Conservation (phyloP, 2,797 vertebrate species). For the Paratrypauchen microcephalus region DNA sequence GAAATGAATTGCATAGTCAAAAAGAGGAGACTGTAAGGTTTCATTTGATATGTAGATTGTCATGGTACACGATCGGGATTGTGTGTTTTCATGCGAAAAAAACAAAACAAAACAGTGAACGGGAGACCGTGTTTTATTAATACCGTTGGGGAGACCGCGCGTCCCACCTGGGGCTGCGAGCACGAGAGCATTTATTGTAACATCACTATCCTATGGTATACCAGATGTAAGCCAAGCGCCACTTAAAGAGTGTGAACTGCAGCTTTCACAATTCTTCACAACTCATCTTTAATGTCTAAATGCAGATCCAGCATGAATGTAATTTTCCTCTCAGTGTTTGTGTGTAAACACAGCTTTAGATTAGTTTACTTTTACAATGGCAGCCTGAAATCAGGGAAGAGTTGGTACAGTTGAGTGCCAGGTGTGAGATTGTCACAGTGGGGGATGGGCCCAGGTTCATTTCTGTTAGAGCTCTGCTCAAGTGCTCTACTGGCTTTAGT, state of each 20-base stretch:
- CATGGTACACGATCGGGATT: no score
- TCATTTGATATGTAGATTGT: no score
- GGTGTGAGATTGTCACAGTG: background rate
- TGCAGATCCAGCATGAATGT: background rate
- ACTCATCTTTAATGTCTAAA: background rate
- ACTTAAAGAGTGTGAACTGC: background rate
- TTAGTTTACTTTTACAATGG: background rate
- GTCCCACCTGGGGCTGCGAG: no score
- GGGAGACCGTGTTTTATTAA: no score
- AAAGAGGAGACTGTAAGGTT: no score
- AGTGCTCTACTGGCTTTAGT: no score
- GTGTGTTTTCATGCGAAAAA: no score
- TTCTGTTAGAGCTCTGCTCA: background rate
- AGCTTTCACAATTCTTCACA: background rate
- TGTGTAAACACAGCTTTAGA: background rate
- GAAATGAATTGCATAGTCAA: no score
- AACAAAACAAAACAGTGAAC: no score
- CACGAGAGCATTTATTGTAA: no score
- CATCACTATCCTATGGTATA: no score
- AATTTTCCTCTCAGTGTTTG: background rate
- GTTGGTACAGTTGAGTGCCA: background rate
- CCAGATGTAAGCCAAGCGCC: background rate
- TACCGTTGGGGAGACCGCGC: no score
- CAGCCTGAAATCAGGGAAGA: background rate
- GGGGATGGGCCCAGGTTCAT: background rate